phyloP scores from a whole-genome alignment of 2,888 invertebrate genomes.

The Caenorhabditis wallacei region DNA sequence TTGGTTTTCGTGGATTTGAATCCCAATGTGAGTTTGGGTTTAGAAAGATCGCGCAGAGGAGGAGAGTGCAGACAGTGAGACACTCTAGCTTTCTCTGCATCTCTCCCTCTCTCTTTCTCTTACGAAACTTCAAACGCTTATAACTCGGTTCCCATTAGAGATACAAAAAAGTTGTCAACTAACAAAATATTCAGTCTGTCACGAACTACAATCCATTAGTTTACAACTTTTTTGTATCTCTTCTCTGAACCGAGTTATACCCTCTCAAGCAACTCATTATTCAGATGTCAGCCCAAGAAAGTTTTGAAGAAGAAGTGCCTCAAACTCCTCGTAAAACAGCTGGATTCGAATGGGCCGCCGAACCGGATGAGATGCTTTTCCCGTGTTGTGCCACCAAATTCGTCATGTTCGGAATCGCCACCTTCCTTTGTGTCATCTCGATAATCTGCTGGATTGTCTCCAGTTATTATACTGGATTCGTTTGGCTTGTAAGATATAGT shows the following conservation, averaged over 20 bases:
- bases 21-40: slow-evolving; percentile 7
- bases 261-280: too few species aligned
- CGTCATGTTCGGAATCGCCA: slow-evolving; percentile 28
- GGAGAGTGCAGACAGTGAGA: too few species aligned
- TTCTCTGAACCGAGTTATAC: too few species aligned
- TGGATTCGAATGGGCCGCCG: slow-evolving; percentile 42
- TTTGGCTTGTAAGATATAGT: slow-evolving; percentile 16
- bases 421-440: neutral
- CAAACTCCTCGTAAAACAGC: slow-evolving; percentile 6
- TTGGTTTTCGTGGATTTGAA: slow-evolving; percentile 13
- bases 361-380: slow-evolving; percentile 29
- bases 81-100: too few species aligned
- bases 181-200: too few species aligned
- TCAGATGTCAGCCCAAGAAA: slow-evolving; percentile 14
- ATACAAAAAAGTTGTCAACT: too few species aligned
- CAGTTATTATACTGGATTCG: neutral
- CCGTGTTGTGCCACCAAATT: slow-evolving; percentile 34
- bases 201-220: too few species aligned
- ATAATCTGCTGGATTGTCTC: slow-evolving; percentile 20
- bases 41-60: neutral
- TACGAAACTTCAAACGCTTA: too few species aligned
- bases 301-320: neutral
- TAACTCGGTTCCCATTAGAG: neutral
- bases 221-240: too few species aligned
- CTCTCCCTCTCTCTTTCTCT: too few species aligned